Conservation (phyloP, 2,797 vertebrate genomes). For the Otolemur crassicaudatus region DNA sequence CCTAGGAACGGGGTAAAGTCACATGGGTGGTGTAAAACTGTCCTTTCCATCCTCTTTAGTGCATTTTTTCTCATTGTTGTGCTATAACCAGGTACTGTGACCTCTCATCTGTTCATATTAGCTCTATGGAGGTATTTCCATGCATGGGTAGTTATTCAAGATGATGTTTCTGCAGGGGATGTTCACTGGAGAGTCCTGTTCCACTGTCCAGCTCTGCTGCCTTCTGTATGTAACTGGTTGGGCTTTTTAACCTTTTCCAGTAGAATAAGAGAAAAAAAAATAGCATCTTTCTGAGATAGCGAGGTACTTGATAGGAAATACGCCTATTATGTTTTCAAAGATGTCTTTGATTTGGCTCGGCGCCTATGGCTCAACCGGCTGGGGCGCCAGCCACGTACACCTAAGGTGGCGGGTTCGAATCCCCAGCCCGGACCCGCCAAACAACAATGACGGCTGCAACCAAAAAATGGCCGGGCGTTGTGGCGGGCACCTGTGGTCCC, state of each 20-base stretch:
- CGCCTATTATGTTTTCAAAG: constrained; percentile 40
- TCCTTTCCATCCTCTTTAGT: neutral
- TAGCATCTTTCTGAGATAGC: neutral
- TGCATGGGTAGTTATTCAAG: neutral
- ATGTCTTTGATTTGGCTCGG: neutral
- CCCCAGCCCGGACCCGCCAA: no score
- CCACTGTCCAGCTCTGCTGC: neutral
- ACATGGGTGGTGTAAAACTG: neutral
- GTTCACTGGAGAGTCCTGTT: neutral
- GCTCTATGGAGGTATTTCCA: neutral
- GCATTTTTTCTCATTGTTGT: neutral
- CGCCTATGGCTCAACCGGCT: no score
- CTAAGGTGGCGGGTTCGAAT: no score
- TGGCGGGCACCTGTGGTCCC: no score
- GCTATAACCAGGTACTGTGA: neutral
- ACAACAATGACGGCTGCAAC: no score
- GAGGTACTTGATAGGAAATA: neutral
- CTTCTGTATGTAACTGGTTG: neutral
- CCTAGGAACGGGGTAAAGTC: neutral
- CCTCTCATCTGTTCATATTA: neutral
- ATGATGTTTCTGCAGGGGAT: neutral
- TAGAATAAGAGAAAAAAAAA: neutral
- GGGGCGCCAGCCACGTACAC: no score
- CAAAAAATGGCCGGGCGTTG: no score
- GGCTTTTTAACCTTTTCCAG: neutral